Percentiles rank a stretch among this genome's conserved stretches.
phyloP scores from a whole-genome alignment of 1,140 invertebrate genomes.

The Campoletis sonorensis region DNA sequence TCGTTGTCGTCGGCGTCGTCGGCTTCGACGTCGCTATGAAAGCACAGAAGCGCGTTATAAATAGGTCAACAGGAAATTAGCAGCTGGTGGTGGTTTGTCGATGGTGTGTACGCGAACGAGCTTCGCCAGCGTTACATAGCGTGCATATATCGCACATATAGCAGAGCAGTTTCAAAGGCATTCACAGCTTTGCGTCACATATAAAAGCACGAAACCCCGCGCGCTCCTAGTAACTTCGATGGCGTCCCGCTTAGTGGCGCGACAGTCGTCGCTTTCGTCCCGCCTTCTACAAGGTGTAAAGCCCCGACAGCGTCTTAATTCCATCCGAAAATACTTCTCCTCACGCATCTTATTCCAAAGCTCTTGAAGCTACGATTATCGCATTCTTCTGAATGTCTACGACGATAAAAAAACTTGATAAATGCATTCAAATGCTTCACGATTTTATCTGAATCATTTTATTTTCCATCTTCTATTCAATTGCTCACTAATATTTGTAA shows the following conservation, averaged over 20 bases:
- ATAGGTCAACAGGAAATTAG: constrained; percentile 70
- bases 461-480: neutral
- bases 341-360: constrained; percentile 16
- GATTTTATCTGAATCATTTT: neutral
- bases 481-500: neutral
- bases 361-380: neutral
- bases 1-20: constrained; percentile 50
- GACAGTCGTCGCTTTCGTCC: neutral
- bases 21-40: constrained; percentile 17
- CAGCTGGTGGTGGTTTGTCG: constrained; percentile 44
- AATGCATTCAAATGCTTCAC: neutral
- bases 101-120: constrained; percentile 22
- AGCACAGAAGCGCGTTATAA: constrained; percentile 59
- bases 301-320: constrained; percentile 29
- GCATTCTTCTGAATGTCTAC: neutral
- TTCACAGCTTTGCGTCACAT: constrained; percentile 18
- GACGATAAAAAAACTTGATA: neutral
- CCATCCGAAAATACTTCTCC: constrained; percentile 38
- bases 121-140: constrained; percentile 7
- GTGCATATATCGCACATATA: neutral
- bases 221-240: neutral
- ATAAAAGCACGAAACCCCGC: neutral
- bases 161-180: constrained; percentile 7
- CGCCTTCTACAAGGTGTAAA: neutral
- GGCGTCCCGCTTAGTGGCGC: neutral